Conservation (phyloP, 53 echinoderm and acorn worm species). For the Pentamera pediparva region DNA sequence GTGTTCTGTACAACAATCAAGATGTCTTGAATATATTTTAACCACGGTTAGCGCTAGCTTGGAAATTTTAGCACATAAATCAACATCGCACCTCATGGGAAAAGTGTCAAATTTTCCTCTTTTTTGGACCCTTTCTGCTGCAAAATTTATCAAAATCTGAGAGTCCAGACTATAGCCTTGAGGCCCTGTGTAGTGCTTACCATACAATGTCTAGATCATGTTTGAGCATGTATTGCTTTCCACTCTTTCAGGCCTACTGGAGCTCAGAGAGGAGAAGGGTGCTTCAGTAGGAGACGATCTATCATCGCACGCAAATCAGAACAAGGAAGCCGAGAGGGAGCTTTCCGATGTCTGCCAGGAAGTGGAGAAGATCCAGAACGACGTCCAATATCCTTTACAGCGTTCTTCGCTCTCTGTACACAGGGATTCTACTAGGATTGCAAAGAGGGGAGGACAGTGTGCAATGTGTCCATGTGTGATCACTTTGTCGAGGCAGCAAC, state of each 20-base stretch:
- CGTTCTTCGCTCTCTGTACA: neutral
- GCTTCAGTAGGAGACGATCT: constrained; percentile 19
- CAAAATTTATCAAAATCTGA: too few species aligned
- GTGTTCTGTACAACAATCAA: too few species aligned
- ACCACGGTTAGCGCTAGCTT: too few species aligned
- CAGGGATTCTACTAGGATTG: neutral
- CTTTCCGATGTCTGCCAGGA: constrained; percentile 32
- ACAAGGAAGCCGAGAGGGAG: constrained; percentile 32
- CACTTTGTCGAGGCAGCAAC: too few species aligned
- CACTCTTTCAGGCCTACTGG: constrained; percentile 35
- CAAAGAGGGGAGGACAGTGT: neutral
- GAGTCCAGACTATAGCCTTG: too few species aligned
- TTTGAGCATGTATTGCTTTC: neutral
- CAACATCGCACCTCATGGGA: too few species aligned
- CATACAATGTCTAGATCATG: neutral
- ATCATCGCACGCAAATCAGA: constrained; percentile 18
- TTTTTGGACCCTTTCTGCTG: too few species aligned
- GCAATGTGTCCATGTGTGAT: neutral
- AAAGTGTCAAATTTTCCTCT: too few species aligned
- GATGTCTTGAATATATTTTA: too few species aligned
- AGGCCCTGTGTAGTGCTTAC: too few species aligned
- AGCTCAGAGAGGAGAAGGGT: constrained; percentile 25
- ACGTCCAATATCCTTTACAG: constrained; percentile 60
- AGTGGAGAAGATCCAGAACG: constrained; percentile 28
- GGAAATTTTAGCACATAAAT: too few species aligned